Percentiles rank a stretch among this genome's conserved stretches.
Conservation (phyloP, 2,113 vertebrate genomes). For the Hystrix brachyura region DNA sequence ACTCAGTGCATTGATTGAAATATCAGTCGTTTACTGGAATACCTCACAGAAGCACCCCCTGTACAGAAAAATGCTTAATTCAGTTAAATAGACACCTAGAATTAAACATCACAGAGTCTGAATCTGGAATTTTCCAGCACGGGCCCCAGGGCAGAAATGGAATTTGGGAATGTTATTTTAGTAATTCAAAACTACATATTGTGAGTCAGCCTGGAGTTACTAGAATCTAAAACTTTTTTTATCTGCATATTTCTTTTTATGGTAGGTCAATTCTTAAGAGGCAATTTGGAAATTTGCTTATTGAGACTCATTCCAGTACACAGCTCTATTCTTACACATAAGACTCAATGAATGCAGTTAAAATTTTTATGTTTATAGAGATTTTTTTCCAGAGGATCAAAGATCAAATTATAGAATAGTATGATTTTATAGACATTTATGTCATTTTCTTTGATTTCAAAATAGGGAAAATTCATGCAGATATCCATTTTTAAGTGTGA, state of each 20-base stretch:
- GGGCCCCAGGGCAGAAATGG: not conserved
- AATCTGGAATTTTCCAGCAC: not conserved
- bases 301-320: not conserved
- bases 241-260: not conserved
- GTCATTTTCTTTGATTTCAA: slow-evolving; percentile 52
- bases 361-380: not conserved
- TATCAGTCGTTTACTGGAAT: not conserved
- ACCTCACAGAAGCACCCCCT: not conserved
- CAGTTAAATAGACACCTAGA: not conserved
- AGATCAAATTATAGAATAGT: slow-evolving; percentile 46
- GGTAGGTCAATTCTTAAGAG: slow-evolving; percentile 33
- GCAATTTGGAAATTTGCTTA: not conserved
- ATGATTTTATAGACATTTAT: slow-evolving; percentile 12
- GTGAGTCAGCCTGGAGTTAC: not conserved
- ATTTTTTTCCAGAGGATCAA: slow-evolving; percentile 30
- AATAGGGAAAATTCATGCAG: slow-evolving; percentile 54
- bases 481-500: slow-evolving; percentile 35
- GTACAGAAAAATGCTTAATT: not conserved
- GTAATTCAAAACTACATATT: not conserved
- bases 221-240: not conserved
- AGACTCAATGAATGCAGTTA: not conserved
- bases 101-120: not conserved
- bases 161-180: slow-evolving; percentile 28
- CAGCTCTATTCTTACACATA: not conserved
- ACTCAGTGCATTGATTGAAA: not conserved